Conservation (phyloP, 2,888 invertebrate genomes). For the Icerya purchasi region DNA sequence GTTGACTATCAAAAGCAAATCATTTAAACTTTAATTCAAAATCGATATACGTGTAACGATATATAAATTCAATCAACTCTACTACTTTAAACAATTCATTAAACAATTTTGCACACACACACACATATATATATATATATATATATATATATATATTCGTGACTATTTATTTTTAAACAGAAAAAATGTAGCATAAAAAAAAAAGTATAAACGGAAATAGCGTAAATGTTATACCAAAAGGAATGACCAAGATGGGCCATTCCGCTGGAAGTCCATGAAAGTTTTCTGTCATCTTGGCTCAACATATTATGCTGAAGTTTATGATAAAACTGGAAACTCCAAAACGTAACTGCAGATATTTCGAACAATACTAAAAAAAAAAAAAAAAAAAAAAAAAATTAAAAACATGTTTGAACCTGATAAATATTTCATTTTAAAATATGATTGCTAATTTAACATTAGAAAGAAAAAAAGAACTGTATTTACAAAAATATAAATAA, state of each 20-base stretch:
- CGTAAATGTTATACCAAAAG: too few relatives aligned
- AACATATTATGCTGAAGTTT: slow-evolving; percentile 64
- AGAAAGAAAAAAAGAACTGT: neutral
- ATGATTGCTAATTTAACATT: neutral
- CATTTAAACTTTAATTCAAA: too few relatives aligned
- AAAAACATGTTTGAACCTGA: neutral
- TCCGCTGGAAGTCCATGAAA: slow-evolving; percentile 63
- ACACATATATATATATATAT: too few relatives aligned
- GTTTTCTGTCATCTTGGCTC: slow-evolving; percentile 50
- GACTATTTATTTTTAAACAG: too few relatives aligned
- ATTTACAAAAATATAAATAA: neutral
- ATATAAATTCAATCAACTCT: too few relatives aligned
- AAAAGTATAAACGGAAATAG: too few relatives aligned
- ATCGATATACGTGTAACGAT: too few relatives aligned
- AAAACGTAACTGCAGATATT: slow-evolving; percentile 51
- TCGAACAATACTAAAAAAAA: slow-evolving; percentile 45
- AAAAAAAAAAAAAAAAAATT: slow-evolving; percentile 24
- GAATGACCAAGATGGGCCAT: slow-evolving; percentile 66
- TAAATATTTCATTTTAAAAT: neutral
- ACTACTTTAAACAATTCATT: too few relatives aligned
- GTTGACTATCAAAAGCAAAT: too few relatives aligned
- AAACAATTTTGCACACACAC: too few relatives aligned
- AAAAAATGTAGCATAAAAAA: too few relatives aligned
- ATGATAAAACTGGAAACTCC: slow-evolving; percentile 64
- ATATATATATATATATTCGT: too few relatives aligned